Percentiles rank a stretch among this genome's conserved stretches.
These are phyloP conservation scores for Xiphophorus birchmanni DNA, from an alignment of 2,797 vertebrate genomes.

Conservation along the genomic window DNA sequence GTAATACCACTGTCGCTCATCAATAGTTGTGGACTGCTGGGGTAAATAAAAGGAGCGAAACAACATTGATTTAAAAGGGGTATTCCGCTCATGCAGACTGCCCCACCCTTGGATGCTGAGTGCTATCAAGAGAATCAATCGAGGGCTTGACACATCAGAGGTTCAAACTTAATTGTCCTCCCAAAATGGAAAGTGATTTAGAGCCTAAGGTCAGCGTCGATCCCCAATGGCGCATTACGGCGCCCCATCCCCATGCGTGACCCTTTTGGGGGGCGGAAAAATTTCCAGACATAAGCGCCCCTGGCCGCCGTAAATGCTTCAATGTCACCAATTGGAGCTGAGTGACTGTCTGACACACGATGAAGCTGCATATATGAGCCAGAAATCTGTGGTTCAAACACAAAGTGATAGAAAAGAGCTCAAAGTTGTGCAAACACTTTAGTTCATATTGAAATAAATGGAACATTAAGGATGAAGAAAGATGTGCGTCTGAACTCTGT, in stretches of 20 bases:
- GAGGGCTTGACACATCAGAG: constrained; percentile 49
- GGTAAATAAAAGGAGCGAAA: constrained; percentile 35
- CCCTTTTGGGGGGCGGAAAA: constrained; percentile 47
- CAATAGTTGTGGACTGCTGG: constrained; percentile 18
- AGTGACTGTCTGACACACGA: constrained; percentile 50
- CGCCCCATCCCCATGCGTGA: constrained; percentile 52
- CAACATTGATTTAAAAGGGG: constrained; percentile 34
- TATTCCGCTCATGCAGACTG: constrained; percentile 36
- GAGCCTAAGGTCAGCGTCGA: constrained; percentile 67
- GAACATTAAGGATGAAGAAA: constrained; percentile 11
- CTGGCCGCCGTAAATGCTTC: constrained; percentile 53
- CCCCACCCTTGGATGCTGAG: constrained; percentile 47
- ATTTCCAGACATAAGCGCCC: constrained; percentile 47
- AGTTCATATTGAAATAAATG: constrained; percentile 13
- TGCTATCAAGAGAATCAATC: constrained; percentile 65
- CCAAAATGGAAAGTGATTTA: constrained; percentile 76
- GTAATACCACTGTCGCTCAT: constrained; percentile 29
- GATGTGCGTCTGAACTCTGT: constrained; percentile 22
- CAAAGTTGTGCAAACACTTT: constrained; percentile 8
- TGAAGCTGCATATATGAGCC: constrained; percentile 39
- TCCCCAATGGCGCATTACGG: constrained; percentile 72
- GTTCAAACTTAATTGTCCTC: constrained; percentile 71
- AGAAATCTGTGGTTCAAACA: constrained; percentile 1
- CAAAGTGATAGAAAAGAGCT: constrained; percentile 4
- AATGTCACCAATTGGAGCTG: constrained; percentile 51